Evolutionary conservation across 2,797 vertebrate genomes (phyloP), one percentile per base, ranked within the genome.

Genomic region (Tauraco hartlaubi): DNA sequence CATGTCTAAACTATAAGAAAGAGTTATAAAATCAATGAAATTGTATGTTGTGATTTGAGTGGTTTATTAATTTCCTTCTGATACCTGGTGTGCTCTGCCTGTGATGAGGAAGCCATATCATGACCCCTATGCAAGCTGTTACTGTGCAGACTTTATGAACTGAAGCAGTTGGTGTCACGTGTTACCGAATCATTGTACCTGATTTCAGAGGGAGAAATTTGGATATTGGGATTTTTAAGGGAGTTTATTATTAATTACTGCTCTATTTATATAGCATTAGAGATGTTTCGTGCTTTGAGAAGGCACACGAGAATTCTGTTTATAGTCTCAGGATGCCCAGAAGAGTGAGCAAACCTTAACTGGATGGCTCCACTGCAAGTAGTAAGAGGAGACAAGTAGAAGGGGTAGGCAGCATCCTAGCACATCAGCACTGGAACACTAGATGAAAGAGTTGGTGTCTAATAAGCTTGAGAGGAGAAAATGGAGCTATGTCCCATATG

Each of bases 401-500:
- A 33, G 69, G 35, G 20, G 15, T 14, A 29, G 46, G 55, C 68
- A 84, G 54, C 51, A 15, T 43, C 26, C 28, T 11, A 13, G 12
- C 8, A 18, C 56, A 33, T 33, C 37, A 33, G 22, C 43, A 18
- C 15, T 64, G 62, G 67, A 58, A 62, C 51, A 9, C 5, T 12
- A 7, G 12, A 6, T 41, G 29, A 21, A 77, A 51, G 64, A 68
- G 11, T 9, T 28, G 28, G 18, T 48, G 33, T 75, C 39, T 33
- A 25, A 15, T 28, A 31, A 63, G 33, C 52, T 44, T 48, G 23
- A 79, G 41, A 74, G 46, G 31, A 69, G 35, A 51, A 59, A 64
- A 74, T 17, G 55, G 11, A 7, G 9, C 46, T 3, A 0, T 44
- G 15, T 31, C 44, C 16, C 1, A 0, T 41, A 4, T 51, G 21